Percentiles rank a stretch among this genome's conserved stretches.
Evolutionary conservation across 2,797 vertebrate species (phyloP).

Genomic region (Cichlasoma orientale): DNA sequence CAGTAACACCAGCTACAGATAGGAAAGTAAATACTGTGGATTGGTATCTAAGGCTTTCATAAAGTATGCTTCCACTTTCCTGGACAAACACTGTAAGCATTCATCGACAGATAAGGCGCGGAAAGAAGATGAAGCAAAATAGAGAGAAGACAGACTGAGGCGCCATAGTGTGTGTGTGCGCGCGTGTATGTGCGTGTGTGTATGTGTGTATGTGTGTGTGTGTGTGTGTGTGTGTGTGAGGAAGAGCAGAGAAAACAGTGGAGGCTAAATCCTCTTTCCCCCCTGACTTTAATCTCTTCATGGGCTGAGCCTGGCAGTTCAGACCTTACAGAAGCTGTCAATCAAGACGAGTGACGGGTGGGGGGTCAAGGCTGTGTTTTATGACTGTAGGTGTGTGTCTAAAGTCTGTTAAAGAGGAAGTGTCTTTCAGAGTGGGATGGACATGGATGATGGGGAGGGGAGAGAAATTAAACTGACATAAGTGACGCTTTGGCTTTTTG

Average conservation of each 20-base stretch:
- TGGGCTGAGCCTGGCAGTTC: slow-evolving; percentile 55
- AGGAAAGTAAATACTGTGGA: not conserved
- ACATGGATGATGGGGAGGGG: not conserved
- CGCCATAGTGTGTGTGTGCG: not conserved
- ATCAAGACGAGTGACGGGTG: slow-evolving; percentile 57
- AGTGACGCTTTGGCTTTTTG: not conserved
- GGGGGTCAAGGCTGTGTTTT: slow-evolving; percentile 37
- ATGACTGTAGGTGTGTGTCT: slow-evolving; percentile 5
- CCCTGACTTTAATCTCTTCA: slow-evolving; percentile 76
- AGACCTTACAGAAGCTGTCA: slow-evolving; percentile 66
- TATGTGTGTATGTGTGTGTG: not conserved
- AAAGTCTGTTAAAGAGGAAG: slow-evolving; percentile 28
- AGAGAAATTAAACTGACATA: not conserved
- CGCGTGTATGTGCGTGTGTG: slow-evolving; percentile 7
- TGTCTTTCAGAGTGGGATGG: not conserved
- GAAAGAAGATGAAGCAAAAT: slow-evolving; percentile 24
- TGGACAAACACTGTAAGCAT: not conserved
- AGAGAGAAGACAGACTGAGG: slow-evolving; percentile 22
- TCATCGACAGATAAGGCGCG: not conserved
- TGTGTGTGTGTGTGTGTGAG: not conserved
- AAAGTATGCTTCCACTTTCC: not conserved
- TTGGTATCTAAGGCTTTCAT: not conserved
- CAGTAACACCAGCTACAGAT: not conserved
- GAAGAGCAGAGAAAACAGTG: slow-evolving; percentile 36
- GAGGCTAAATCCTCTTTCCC: slow-evolving; percentile 79